phyloP scores from a whole-genome alignment of 2,888 invertebrate genomes.

The Chrysolina haemoptera region DNA sequence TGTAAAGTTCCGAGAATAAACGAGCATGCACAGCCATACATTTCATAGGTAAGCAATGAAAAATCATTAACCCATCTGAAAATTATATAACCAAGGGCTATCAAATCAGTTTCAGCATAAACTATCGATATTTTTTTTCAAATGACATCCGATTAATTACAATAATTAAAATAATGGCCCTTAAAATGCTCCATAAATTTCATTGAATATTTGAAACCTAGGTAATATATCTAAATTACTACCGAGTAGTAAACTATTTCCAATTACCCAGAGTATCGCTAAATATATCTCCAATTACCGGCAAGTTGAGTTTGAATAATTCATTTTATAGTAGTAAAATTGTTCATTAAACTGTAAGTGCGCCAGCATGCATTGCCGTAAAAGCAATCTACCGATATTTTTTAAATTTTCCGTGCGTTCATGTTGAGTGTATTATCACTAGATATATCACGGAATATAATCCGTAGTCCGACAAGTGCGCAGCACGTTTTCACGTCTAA shows the following conservation, averaged over 20 bases:
- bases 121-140: not conserved
- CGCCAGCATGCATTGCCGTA: not conserved
- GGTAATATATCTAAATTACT: conserved; percentile 25
- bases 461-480: too few relatives aligned
- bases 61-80: too few relatives aligned
- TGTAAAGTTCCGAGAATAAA: too few relatives aligned
- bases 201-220: conserved; percentile 9
- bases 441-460: too few relatives aligned
- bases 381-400: too few relatives aligned
- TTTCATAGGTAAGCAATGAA: too few relatives aligned
- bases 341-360: not conserved
- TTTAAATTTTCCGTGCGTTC: too few relatives aligned
- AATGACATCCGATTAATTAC: not conserved
- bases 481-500: too few relatives aligned
- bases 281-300: conserved; percentile 26
- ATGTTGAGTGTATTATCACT: too few relatives aligned
- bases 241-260: conserved; percentile 26
- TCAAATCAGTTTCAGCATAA: not conserved
- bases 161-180: conserved; percentile 4
- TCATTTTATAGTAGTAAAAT: conserved; percentile 5
- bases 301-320: conserved; percentile 20
- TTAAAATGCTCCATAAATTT: not conserved
- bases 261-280: conserved; percentile 14
- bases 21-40: too few relatives aligned
- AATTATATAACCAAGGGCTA: too few relatives aligned